phyloP scores from a whole-genome alignment of 2,113 vertebrate species.

The Chitala chitala region DNA sequence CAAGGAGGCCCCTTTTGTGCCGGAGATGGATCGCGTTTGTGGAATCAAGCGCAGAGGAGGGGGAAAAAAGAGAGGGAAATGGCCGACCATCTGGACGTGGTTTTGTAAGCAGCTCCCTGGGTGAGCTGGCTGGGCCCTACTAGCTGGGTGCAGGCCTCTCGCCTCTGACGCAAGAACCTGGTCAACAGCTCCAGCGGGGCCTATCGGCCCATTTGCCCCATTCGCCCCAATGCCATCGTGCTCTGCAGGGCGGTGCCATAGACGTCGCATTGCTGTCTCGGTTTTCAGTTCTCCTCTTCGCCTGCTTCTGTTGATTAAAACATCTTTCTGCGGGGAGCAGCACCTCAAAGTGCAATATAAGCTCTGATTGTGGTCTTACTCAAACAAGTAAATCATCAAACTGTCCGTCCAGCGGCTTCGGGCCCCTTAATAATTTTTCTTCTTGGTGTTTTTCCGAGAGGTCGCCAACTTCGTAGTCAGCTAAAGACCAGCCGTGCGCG shows the following conservation, averaged over 20 bases:
- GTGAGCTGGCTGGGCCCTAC: neutral
- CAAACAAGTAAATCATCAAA: neutral
- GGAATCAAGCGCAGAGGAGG: neutral
- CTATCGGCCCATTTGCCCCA: neutral
- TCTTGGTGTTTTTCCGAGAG: neutral
- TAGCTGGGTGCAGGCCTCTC: neutral
- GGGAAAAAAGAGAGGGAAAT: neutral
- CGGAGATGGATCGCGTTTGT: slow-evolving; percentile 12
- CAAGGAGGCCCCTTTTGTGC: neutral
- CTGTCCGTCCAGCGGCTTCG: neutral
- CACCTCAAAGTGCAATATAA: neutral
- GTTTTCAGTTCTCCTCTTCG: neutral
- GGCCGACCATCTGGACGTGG: slow-evolving; percentile 4
- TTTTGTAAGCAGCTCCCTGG: slow-evolving; percentile 3
- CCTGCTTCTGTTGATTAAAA: neutral
- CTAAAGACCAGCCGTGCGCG: neutral
- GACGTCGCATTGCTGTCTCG: neutral
- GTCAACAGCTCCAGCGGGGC: neutral
- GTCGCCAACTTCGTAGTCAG: neutral
- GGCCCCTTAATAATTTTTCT: neutral
- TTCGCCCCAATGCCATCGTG: no score
- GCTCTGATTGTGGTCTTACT: neutral
- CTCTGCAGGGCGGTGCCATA: neutral
- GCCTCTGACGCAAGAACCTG: slow-evolving; percentile 10
- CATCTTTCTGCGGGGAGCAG: neutral